Conservation (phyloP, 2,888 invertebrate species). For the Phyto melanocephala region DNA sequence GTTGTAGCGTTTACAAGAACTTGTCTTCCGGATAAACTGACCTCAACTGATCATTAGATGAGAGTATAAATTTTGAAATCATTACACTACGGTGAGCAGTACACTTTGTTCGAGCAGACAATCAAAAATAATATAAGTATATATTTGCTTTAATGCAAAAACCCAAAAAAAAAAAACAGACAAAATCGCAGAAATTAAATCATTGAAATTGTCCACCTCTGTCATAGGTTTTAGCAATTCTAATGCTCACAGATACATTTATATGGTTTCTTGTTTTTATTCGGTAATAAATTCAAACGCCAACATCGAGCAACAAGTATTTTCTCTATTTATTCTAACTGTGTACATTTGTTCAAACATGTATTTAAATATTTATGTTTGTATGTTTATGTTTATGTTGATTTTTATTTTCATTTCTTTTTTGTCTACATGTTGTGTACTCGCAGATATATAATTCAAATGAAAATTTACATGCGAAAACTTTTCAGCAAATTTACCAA, state of each 20-base stretch:
- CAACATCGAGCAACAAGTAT: slow-evolving; percentile 20
- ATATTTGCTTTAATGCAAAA: slow-evolving; percentile 29
- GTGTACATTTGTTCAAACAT: too few relatives aligned
- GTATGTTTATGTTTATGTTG: neutral
- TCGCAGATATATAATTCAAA: neutral
- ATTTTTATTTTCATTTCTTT: neutral
- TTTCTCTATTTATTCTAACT: neutral
- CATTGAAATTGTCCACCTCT: slow-evolving; percentile 62
- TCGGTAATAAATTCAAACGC: slow-evolving; percentile 1
- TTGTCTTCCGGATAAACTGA: slow-evolving; percentile 72
- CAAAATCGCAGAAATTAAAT: slow-evolving; percentile 26
- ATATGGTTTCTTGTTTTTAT: slow-evolving; percentile 1
- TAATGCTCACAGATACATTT: neutral
- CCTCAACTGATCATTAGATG: slow-evolving; percentile 69
- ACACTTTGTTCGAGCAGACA: slow-evolving; percentile 27
- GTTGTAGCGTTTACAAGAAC: slow-evolving; percentile 65
- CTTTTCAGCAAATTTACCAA: neutral
- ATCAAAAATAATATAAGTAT: slow-evolving; percentile 1
- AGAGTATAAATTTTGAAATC: slow-evolving; percentile 58
- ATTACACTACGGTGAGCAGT: slow-evolving; percentile 1
- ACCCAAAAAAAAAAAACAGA: neutral
- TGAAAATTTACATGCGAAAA: slow-evolving; percentile 16
- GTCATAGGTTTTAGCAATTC: slow-evolving; percentile 1
- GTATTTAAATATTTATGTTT: neutral
- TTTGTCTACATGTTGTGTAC: neutral